Evolutionary conservation across 1,140 invertebrate genomes (phyloP).

Genomic region (Brachionus plicatilis): DNA sequence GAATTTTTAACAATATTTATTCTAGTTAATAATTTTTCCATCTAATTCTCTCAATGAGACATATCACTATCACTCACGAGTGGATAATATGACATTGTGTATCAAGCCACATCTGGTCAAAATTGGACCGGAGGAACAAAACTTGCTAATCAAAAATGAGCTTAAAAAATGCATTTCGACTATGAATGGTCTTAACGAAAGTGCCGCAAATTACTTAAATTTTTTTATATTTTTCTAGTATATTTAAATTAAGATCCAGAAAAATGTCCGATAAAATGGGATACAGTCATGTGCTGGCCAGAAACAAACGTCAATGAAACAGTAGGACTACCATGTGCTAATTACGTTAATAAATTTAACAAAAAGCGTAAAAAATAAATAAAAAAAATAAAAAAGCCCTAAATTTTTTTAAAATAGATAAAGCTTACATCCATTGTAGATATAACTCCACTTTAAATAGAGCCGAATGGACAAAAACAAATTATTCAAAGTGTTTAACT

Average conservation of each 20-base stretch:
- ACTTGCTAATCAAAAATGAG: background rate
- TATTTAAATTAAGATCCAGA: conserved; percentile 2
- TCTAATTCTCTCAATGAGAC: background rate
- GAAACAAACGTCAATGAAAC: background rate
- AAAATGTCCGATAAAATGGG: conserved; percentile 15
- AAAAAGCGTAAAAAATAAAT: background rate
- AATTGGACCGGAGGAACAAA: background rate
- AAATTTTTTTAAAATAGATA: background rate
- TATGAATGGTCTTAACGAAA: background rate
- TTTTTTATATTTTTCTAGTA: background rate
- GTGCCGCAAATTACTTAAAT: background rate
- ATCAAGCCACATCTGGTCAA: background rate
- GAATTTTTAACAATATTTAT: background rate
- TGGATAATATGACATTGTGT: background rate
- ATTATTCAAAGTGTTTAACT: background rate
- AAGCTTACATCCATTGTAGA: background rate
- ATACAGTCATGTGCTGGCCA: conserved; percentile 38
- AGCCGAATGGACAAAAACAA: background rate
- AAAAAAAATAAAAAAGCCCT: background rate
- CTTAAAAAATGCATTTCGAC: background rate
- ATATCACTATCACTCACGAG: background rate
- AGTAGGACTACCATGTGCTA: background rate
- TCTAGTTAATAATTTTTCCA: background rate
- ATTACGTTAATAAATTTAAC: conserved; percentile 40
- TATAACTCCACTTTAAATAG: background rate